Evolutionary conservation across 2,797 vertebrate species (phyloP), one percentile per base, ranked within the genome.

Genomic region (Melanotaenia parkinsoni): DNA sequence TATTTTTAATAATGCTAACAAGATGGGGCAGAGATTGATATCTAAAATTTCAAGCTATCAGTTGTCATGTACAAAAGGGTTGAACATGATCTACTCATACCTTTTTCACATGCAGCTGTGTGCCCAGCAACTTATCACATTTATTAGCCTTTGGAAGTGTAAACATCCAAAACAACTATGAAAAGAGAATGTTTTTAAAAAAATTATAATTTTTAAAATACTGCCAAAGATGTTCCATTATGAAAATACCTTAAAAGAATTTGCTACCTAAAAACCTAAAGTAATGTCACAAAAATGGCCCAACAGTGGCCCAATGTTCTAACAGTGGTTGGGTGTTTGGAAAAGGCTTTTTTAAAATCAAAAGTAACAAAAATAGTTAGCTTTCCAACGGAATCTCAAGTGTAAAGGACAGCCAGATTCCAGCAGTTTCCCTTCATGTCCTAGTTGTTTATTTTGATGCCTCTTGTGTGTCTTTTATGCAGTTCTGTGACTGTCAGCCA

Each of bases 1-100:
- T 69, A 74, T 72, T 93, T 94, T 91, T 92, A 22, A 92, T 92
- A 80, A 87, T 70, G 88, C 69, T 65, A 77, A 85, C 70, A 71
- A 80, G 61, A 83, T 63, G 58, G 74, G 82, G 63, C 67, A 82
- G 75, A 80, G 70, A 81, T 47, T 77, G 50, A 76, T 30, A 80
- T 81, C 83, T 86, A 85, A 80, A 59, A 88, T 63, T 80, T 68
- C 51, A 80, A 76, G 67, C 76, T 76, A 88, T 79, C 50, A 62
- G 20, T 67, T 78, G 16, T 74, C 59, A 79, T 77, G 59, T 64
- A 83, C 56, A 86, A 83, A 30, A 50, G 35, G 66, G 85, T 50
- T 70, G 56, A 84, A 83, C 67, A 74, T 57, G 83, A 85, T 79
- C 67, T 76, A 79, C 68, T 26, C 47, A 66, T n/a, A 77, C 63